These are phyloP conservation scores for Trichogramma dendrolimi DNA, from an alignment of 2,888 invertebrate genomes.

Conservation along the genomic window DNA sequence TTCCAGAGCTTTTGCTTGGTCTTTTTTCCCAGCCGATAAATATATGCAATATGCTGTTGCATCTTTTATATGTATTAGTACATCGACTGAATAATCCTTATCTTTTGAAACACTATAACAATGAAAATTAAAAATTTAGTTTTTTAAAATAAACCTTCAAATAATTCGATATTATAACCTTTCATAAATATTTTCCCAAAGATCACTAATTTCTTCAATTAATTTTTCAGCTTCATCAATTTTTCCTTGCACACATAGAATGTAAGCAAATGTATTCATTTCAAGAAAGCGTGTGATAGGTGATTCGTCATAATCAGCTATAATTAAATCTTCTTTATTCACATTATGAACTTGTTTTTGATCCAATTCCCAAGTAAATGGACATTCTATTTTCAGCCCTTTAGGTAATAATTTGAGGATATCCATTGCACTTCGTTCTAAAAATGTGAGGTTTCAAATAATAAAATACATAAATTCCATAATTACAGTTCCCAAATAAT, in stretches of 20 bases:
- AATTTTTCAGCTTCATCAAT: background rate
- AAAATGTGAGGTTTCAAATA: too few relatives aligned
- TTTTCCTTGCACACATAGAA: background rate
- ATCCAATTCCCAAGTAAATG: conserved; percentile 2
- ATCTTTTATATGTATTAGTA: background rate
- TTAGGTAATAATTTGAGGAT: background rate
- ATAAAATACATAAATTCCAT: too few relatives aligned
- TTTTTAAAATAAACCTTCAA: background rate
- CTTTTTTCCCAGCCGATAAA: background rate
- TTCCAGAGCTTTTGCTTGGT: background rate
- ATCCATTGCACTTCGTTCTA: background rate
- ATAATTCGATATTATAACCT: background rate
- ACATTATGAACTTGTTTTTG: background rate
- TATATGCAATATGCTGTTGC: background rate
- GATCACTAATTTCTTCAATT: background rate
- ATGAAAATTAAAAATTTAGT: background rate
- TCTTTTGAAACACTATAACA: background rate
- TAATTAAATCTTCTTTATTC: background rate
- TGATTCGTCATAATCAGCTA: background rate
- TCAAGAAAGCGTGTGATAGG: background rate
- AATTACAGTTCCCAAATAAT: too few relatives aligned
- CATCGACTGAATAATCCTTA: background rate
- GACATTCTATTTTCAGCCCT: background rate
- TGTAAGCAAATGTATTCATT: background rate
- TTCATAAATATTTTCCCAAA: background rate